These are phyloP conservation scores for Gymnosoma rotundatum DNA, from an alignment of 2,888 invertebrate species.

Conservation along the genomic window DNA sequence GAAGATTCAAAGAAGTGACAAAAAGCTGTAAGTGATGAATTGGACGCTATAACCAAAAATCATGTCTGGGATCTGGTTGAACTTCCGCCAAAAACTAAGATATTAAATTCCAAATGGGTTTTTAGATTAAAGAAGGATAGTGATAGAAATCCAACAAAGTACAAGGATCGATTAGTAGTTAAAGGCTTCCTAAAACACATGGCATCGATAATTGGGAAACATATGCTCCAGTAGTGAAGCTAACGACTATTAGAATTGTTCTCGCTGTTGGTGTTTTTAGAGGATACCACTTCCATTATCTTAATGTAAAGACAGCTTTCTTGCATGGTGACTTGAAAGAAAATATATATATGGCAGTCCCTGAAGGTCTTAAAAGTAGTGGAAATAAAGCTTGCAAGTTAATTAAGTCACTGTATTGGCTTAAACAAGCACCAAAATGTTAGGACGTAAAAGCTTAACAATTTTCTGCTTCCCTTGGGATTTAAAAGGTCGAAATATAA, in stretches of 20 bases:
- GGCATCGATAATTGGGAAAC: background rate
- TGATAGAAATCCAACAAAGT: too few relatives aligned
- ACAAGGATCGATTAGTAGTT: background rate
- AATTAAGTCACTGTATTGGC: background rate
- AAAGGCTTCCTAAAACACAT: background rate
- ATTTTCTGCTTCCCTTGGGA: background rate
- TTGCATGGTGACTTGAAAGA: background rate
- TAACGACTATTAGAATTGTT: slow-evolving; percentile 3
- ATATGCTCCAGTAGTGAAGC: background rate
- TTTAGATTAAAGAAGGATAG: too few relatives aligned
- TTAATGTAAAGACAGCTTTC: too few relatives aligned
- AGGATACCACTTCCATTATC: slow-evolving; percentile 2
- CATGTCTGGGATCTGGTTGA: too few relatives aligned
- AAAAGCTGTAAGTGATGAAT: too few relatives aligned
- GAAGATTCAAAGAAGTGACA: too few relatives aligned
- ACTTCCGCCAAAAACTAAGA: too few relatives aligned
- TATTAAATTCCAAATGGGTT: too few relatives aligned
- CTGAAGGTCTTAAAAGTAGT: background rate
- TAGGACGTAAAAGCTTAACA: background rate
- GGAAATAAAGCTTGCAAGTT: background rate
- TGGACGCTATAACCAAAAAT: too few relatives aligned
- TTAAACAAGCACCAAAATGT: background rate
- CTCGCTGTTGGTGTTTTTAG: background rate
- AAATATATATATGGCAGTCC: background rate
- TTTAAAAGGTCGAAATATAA: background rate